phyloP scores from a whole-genome alignment of 2,113 vertebrate species.

The Carassius carassius region DNA sequence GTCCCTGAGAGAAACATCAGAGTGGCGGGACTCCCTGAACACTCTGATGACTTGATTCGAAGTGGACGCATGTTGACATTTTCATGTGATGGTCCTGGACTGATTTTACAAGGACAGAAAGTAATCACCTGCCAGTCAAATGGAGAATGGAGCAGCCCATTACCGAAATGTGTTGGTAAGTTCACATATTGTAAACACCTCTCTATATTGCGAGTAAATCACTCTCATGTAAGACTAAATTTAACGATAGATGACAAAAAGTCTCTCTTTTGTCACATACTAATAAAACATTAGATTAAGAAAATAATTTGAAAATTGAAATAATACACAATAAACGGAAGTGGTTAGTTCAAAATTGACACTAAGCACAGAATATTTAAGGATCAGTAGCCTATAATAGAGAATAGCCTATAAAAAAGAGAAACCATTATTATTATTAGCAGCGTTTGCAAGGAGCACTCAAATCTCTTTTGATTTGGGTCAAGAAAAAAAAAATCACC shows the following conservation, averaged over 20 bases:
- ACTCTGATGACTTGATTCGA: background rate
- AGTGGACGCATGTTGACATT: slow-evolving; percentile 35
- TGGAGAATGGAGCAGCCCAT: slow-evolving; percentile 75
- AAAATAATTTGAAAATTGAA: too few relatives aligned
- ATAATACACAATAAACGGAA: too few relatives aligned
- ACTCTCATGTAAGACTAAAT: background rate
- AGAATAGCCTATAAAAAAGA: too few relatives aligned
- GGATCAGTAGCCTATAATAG: too few relatives aligned
- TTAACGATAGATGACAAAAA: background rate
- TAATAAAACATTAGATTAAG: too few relatives aligned
- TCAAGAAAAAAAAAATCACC: background rate
- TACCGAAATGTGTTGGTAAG: slow-evolving; percentile 82
- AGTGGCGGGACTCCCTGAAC: slow-evolving; percentile 31
- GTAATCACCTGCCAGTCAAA: slow-evolving; percentile 49
- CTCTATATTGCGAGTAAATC: background rate
- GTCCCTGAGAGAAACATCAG: background rate
- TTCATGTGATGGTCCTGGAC: background rate
- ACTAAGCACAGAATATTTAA: too few relatives aligned
- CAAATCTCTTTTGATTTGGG: too few relatives aligned
- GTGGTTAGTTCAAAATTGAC: too few relatives aligned
- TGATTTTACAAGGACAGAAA: slow-evolving; percentile 21
- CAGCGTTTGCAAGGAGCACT: background rate
- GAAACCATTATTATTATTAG: background rate
- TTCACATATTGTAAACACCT: background rate
- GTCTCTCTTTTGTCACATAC: too few relatives aligned